Evolutionary conservation across 2,888 invertebrate genomes (phyloP).

Genomic region (Lutraria lutraria): DNA sequence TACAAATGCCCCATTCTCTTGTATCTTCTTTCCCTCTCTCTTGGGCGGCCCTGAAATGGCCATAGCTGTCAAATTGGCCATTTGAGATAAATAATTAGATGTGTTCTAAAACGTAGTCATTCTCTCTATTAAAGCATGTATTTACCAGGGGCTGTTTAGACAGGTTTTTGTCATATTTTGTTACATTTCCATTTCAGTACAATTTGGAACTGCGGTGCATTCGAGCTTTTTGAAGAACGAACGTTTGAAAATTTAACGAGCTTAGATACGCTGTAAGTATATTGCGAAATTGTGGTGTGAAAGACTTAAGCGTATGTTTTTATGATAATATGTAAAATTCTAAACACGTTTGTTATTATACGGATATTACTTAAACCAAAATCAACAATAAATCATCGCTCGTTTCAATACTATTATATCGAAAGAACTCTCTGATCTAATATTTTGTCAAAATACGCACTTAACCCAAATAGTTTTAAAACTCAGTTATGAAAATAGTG

Average conservation of each 20-base stretch:
- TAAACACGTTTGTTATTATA: background rate
- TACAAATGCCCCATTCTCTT: too few species aligned
- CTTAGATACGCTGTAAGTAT: constrained; percentile 28
- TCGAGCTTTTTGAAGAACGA: constrained; percentile 66
- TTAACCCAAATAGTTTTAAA: background rate
- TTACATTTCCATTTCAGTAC: constrained; percentile 47
- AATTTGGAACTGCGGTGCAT: constrained; percentile 52
- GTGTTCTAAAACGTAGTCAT: too few species aligned
- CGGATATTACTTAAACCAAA: background rate
- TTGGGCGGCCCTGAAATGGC: too few species aligned
- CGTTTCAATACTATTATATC: background rate
- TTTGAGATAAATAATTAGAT: too few species aligned
- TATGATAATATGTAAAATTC: background rate
- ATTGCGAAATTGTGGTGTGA: background rate
- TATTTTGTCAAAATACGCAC: background rate
- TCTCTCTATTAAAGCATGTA: too few species aligned
- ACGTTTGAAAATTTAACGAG: constrained; percentile 74
- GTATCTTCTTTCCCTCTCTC: too few species aligned
- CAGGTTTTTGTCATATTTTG: background rate
- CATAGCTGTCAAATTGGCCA: too few species aligned
- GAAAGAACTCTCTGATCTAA: background rate
- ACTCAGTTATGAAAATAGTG: background rate
- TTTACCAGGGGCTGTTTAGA: too few species aligned
- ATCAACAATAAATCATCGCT: background rate
- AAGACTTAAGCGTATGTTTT: background rate